Base-by-base conservation (phyloP, 2,888 invertebrate species). In the Acleris laterana region DNA sequence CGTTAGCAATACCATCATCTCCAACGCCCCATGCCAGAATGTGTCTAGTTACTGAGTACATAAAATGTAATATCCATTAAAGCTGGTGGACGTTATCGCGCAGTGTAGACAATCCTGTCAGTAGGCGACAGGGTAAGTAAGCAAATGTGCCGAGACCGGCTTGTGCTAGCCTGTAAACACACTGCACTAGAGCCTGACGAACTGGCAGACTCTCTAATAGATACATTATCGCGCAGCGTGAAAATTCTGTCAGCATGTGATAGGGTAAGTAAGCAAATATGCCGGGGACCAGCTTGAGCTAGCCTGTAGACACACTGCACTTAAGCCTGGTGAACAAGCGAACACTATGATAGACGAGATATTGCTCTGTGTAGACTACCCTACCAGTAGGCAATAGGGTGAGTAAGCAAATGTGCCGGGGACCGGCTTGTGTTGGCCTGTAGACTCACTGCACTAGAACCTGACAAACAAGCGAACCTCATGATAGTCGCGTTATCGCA, bases 121-220 rank as follows among this genome's bases (percentile, higher is more conserved):
- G 66, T 57, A 52, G 62, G 57, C 66, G 66, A 66, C 66, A 57
- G 55, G 62, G 66, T 62, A 62, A 62, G 66, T 66, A 61, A 57
- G 66, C 61, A 66, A 66, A 66, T 61, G 61, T 60, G 64, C 55
- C 46, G 59, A 28, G 49, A 58, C 64, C 60, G 60, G 65, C 60
- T 61, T 50, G n/a, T 22, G 53, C 20, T 48, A 32, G 46, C 44
- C 44, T n/a, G 42, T 48, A 22, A 17, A 61, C 62, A 55, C 65
- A 65, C 60, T 5, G 60, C 38, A 42, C 17, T 13, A 9, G 5
- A 22, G 58, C 9, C 46, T 44, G 16, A 28, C 3, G 5, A 22
- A 44, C 44, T 17, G 5, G 17, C 7, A n/a, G 3, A n/a, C n/a
- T 13, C 13, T 16, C 0, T 46, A 7, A 46, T 46, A n/a, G 7